Conservation (phyloP, 2,113 vertebrate genomes). For the Dicerorhinus sumatrensis region DNA sequence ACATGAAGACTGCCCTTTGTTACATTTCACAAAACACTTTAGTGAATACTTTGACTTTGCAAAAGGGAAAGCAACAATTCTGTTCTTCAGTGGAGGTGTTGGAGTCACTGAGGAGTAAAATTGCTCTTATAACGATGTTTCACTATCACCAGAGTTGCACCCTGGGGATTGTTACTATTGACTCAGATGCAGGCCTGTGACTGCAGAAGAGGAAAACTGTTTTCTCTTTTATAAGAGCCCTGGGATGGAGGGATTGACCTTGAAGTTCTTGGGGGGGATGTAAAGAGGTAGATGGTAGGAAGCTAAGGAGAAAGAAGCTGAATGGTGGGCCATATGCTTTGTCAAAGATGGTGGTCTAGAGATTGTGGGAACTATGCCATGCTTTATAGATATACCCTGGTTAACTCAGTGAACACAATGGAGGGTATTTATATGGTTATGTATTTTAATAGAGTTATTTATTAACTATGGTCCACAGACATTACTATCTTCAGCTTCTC, state of each 20-base stretch:
- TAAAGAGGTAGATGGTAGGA: neutral
- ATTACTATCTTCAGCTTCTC: neutral
- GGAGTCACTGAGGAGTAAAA: neutral
- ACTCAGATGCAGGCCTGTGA: neutral
- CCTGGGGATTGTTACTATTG: neutral
- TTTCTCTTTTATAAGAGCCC: neutral
- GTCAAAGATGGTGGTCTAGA: neutral
- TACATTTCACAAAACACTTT: neutral
- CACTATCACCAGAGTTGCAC: neutral
- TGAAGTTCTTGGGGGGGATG: neutral
- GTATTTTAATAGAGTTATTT: neutral
- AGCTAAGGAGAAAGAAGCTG: neutral
- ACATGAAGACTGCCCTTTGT: neutral
- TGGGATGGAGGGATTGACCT: neutral
- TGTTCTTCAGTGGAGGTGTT: neutral
- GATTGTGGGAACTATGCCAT: neutral
- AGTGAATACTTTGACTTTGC: neutral
- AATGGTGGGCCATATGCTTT: neutral
- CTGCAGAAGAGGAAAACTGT: neutral
- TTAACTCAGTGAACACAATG: neutral
- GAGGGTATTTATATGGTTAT: neutral
- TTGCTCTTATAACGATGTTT: neutral
- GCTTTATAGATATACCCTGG: neutral
- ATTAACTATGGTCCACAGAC: neutral
- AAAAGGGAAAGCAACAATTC: neutral